A percentile compares a stretch with the other conserved stretches of the same genome.
phyloP scores from a whole-genome alignment of 2,888 invertebrate species.

The Plebejus argus region DNA sequence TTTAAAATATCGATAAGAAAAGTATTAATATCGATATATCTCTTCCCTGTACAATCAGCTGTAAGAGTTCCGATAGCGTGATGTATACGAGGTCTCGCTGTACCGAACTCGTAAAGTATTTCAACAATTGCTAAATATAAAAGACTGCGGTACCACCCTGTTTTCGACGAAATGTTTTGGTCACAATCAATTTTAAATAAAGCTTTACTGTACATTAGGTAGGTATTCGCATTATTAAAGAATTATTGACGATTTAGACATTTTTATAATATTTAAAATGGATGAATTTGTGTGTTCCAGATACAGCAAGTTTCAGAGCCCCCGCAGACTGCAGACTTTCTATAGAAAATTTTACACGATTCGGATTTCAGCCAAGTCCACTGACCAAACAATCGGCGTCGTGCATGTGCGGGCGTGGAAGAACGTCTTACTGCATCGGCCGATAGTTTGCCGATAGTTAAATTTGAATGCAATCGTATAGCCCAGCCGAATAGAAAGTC shows the following conservation, averaged over 20 bases:
- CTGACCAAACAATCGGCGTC: too few relatives aligned
- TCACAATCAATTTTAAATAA: constrained; percentile 5
- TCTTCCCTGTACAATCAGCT: constrained; percentile 4
- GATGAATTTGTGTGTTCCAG: too few relatives aligned
- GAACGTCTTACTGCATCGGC: too few relatives aligned
- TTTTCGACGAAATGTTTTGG: not conserved
- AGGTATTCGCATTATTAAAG: not conserved
- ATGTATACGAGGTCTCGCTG: not conserved
- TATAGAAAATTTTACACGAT: too few relatives aligned
- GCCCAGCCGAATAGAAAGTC: too few relatives aligned
- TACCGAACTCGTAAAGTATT: not conserved
- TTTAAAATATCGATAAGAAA: not conserved
- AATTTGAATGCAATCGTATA: too few relatives aligned
- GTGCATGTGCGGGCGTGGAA: too few relatives aligned
- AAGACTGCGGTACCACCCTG: not conserved
- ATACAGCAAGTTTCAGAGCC: too few relatives aligned
- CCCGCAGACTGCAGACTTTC: too few relatives aligned
- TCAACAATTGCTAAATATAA: constrained; percentile 2
- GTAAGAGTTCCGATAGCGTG: constrained; percentile 5
- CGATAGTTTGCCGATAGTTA: too few relatives aligned
- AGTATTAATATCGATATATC: not conserved
- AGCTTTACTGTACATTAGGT: not conserved
- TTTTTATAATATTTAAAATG: too few relatives aligned
- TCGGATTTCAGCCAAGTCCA: too few relatives aligned
- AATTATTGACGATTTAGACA: not conserved